phyloP scores from a whole-genome alignment of 2,888 invertebrate species.

The Serripes groenlandicus region DNA sequence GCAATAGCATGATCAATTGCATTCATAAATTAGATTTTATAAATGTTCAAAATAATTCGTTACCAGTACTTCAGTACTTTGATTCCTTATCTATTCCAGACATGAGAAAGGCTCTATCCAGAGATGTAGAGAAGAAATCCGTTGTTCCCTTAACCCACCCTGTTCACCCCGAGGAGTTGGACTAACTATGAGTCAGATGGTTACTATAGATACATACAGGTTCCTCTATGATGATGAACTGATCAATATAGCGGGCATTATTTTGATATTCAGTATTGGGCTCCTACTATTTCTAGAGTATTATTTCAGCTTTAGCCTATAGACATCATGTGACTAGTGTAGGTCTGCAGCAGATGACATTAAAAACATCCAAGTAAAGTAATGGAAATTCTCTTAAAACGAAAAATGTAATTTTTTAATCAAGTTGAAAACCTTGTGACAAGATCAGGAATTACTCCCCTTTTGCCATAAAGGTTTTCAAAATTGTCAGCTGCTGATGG shows the following conservation, averaged over 20 bases:
- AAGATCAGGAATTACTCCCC: no score
- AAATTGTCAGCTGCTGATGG: not conserved
- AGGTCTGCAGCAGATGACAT: no score
- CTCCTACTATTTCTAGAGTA: constrained; percentile 10
- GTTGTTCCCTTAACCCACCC: constrained; percentile 97
- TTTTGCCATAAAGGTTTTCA: not conserved
- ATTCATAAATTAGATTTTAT: no score
- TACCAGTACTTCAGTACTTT: not conserved
- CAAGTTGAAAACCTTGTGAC: not conserved
- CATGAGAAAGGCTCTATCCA: constrained; percentile 98
- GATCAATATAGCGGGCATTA: constrained; percentile 10
- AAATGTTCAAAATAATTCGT: no score
- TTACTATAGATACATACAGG: constrained; percentile 67
- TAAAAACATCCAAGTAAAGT: no score
- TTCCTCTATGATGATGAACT: constrained; percentile 41
- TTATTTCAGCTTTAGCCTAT: not conserved
- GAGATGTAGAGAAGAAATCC: constrained; percentile 96
- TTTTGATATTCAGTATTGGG: constrained; percentile 4
- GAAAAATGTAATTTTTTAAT: not conserved
- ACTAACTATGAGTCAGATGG: constrained; percentile 87
- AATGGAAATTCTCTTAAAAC: no score
- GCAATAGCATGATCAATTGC: no score
- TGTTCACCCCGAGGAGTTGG: constrained; percentile 97
- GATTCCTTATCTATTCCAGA: constrained; percentile 89
- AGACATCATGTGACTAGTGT: not conserved